A percentile compares a stretch with the other conserved stretches of the same genome.
Evolutionary conservation across 1,140 invertebrate genomes (phyloP).

Genomic region (Tetraneura akinire): DNA sequence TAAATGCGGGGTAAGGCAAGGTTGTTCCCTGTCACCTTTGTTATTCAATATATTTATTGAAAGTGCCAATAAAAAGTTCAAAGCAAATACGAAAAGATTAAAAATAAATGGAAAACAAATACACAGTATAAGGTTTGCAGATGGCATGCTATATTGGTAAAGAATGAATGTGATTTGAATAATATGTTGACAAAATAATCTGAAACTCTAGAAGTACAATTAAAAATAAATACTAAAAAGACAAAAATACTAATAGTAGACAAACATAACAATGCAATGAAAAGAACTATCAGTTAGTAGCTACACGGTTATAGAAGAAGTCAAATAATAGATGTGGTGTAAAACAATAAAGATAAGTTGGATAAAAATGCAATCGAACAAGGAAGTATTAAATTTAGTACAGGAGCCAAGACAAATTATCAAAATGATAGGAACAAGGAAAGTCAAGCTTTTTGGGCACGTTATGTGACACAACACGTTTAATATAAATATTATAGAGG

Average conservation of each 20-base stretch:
- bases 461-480: conserved; percentile 11
- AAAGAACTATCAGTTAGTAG: neutral
- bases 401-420: conserved; percentile 31
- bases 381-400: conserved; percentile 19
- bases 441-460: neutral
- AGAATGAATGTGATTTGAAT: neutral
- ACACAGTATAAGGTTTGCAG: neutral
- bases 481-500: neutral
- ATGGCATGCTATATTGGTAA: neutral
- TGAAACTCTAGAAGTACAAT: neutral
- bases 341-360: conserved; percentile 5
- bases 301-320: neutral
- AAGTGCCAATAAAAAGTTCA: neutral
- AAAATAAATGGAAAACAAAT: neutral
- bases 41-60: conserved; percentile 7
- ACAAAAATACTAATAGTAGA: conserved; percentile 6
- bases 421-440: conserved; percentile 1
- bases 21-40: neutral
- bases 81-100: conserved; percentile 18
- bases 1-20: no score
- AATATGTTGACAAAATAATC: neutral
- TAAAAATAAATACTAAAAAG: neutral
- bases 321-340: no score
- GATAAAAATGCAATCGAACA: neutral
- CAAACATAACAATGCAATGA: neutral